phyloP scores from a whole-genome alignment of 2,888 invertebrate species.

The Dioctria linearis region DNA sequence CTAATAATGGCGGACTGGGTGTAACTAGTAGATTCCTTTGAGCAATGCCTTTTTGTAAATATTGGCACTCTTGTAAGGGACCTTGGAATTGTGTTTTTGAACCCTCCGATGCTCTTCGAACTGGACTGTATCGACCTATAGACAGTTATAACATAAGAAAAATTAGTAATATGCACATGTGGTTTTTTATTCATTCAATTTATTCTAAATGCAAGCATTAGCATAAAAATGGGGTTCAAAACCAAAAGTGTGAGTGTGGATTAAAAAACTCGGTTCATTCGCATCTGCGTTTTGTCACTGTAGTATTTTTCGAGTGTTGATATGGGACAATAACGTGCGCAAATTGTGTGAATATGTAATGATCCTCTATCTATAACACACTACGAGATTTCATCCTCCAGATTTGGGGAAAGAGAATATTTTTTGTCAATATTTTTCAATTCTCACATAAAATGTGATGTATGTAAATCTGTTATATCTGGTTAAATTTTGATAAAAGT shows the following conservation, averaged over 20 bases:
- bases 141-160: neutral
- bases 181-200: conserved; percentile 4
- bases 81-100: conserved; percentile 75
- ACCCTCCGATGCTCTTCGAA: conserved; percentile 87
- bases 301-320: neutral
- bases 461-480: too few species aligned
- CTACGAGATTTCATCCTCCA: too few species aligned
- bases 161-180: conserved; percentile 8
- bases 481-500: too few species aligned
- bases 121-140: conserved; percentile 85
- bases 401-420: too few species aligned
- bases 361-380: too few species aligned
- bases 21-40: conserved; percentile 70
- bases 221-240: conserved; percentile 25
- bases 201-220: conserved; percentile 32
- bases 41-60: conserved; percentile 76
- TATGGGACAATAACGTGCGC: too few species aligned
- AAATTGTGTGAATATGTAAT: conserved; percentile 5
- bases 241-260: neutral
- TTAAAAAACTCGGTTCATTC: neutral
- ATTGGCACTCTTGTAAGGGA: conserved; percentile 84
- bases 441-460: too few species aligned
- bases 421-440: too few species aligned
- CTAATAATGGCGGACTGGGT: conserved; percentile 70
- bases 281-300: conserved; percentile 10